Percentiles rank a stretch among this genome's conserved stretches.
These are phyloP conservation scores for Amphibalanus amphitrite DNA, from an alignment of 1,140 invertebrate species.

Conservation along the genomic window DNA sequence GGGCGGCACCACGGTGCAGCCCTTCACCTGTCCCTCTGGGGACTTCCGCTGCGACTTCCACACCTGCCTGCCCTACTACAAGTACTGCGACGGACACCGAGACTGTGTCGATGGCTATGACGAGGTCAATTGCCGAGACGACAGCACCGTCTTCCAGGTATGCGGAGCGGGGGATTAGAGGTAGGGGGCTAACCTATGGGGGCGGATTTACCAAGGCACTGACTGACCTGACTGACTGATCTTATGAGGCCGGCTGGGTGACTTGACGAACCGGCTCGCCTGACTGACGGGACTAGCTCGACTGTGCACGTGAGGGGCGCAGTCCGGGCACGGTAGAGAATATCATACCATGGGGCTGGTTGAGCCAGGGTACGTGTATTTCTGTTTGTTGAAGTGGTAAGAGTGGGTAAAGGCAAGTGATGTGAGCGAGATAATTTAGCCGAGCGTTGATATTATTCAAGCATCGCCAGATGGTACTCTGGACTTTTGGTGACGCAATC, in stretches of 20 bases:
- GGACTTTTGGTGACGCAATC: too few relatives aligned
- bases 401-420: too few relatives aligned
- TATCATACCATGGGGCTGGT: too few relatives aligned
- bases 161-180: too few relatives aligned
- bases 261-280: background rate
- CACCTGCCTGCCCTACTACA: constrained; percentile 36
- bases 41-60: constrained; percentile 42
- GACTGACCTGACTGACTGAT: constrained; percentile 23
- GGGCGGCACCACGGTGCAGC: constrained; percentile 12
- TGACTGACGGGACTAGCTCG: background rate
- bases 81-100: constrained; percentile 42
- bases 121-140: constrained; percentile 42
- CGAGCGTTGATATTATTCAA: constrained; percentile 19
- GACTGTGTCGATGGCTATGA: constrained; percentile 56
- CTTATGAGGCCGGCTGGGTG: constrained; percentile 27
- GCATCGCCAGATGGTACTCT: too few relatives aligned
- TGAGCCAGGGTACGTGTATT: too few relatives aligned
- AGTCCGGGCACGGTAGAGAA: constrained; percentile 33
- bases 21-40: constrained; percentile 32
- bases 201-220: too few relatives aligned
- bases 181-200: too few relatives aligned
- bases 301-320: background rate
- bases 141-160: constrained; percentile 12
- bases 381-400: too few relatives aligned
- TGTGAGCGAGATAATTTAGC: too few relatives aligned